These are phyloP conservation scores for Antrozous pallidus DNA, from an alignment of 2,797 vertebrate species.

Conservation along the genomic window DNA sequence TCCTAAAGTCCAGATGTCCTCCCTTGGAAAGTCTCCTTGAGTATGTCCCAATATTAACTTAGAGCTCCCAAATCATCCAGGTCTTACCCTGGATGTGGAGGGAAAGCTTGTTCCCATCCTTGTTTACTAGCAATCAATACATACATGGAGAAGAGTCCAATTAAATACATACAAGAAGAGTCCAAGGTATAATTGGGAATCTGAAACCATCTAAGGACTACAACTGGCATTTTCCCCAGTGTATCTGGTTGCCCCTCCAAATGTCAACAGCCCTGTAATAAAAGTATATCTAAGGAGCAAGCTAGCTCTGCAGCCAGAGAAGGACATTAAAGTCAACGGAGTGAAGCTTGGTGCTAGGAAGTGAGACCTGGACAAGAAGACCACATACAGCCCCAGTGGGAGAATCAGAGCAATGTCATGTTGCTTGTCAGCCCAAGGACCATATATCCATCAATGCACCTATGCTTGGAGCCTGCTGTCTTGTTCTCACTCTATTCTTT, in stretches of 20 bases:
- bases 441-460: not conserved
- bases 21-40: not conserved
- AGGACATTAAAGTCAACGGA: not conserved
- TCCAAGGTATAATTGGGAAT: not conserved
- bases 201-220: not conserved
- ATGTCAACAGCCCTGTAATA: not conserved
- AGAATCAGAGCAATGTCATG: not conserved
- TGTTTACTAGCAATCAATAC: not conserved
- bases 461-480: fast-evolving
- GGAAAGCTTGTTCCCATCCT: not conserved
- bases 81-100: not conserved
- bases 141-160: no score
- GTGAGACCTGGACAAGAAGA: not conserved
- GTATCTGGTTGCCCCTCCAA: not conserved
- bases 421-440: not conserved
- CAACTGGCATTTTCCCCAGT: not conserved
- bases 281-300: not conserved
- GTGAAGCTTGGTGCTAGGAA: not conserved
- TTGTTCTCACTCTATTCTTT: not conserved
- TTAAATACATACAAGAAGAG: not conserved
- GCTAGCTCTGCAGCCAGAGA: not conserved
- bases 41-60: not conserved
- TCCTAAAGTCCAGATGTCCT: not conserved
- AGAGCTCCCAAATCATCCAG: not conserved
- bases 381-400: not conserved